Conservation (phyloP, 1,140 invertebrate genomes). For the Drosophila busckii region DNA sequence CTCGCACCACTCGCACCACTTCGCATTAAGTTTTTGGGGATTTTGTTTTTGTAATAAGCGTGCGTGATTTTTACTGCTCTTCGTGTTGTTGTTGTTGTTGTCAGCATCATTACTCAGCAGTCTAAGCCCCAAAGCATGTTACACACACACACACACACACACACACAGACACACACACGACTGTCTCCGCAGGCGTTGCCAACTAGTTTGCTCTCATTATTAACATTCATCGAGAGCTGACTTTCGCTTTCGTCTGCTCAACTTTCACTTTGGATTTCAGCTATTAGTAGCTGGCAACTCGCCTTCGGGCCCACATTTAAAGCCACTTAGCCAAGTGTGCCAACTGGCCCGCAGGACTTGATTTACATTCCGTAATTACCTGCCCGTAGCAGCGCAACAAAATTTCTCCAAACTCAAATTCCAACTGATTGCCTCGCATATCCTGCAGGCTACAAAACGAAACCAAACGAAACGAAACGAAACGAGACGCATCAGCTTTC, state of each 20-base stretch:
- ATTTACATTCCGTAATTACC: constrained; percentile 69
- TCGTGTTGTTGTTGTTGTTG: constrained; percentile 1
- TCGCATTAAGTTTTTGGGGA: constrained; percentile 15
- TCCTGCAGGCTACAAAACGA: no score
- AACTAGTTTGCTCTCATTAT: constrained; percentile 51
- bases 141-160: no score
- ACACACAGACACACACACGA: no score
- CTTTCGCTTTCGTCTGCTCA: no score
- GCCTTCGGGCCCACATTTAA: constrained; percentile 23
- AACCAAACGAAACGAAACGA: no score
- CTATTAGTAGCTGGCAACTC: no score
- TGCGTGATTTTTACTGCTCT: constrained; percentile 58
- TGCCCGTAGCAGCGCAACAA: constrained; percentile 39
- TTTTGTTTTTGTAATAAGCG: constrained; percentile 42
- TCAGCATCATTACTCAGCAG: constrained; percentile 61
- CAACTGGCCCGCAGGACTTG: constrained; percentile 24
- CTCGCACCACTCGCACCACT: background rate
- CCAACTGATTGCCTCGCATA: no score
- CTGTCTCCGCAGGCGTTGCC: constrained; percentile 14
- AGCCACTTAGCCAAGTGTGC: constrained; percentile 47
- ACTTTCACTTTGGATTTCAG: no score
- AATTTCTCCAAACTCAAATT: no score
- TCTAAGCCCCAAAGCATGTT: no score
- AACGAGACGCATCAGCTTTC: no score
- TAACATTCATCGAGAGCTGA: constrained; percentile 51